These are phyloP conservation scores for Apostichopus leukothele DNA, from an alignment of 53 echinoderm and acorn worm species.

Conservation along the genomic window DNA sequence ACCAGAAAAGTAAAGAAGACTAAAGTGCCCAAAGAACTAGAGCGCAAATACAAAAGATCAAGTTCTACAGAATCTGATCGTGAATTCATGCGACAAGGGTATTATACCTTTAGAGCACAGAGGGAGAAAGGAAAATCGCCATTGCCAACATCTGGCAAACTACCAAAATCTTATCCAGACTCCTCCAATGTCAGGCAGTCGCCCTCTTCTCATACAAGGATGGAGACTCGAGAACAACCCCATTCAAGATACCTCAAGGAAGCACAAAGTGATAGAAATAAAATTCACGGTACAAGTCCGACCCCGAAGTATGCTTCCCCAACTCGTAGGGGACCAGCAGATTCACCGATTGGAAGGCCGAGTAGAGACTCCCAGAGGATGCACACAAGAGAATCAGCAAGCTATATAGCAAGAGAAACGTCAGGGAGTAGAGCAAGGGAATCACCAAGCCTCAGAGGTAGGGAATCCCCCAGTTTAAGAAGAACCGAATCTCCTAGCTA, in stretches of 20 bases:
- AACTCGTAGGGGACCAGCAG: conserved; percentile 14
- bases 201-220: background rate
- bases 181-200: conserved; percentile 8
- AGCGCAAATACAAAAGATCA: conserved; percentile 31
- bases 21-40: conserved; percentile 28
- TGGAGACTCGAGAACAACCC: conserved; percentile 7
- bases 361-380: background rate
- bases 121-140: conserved; percentile 35
- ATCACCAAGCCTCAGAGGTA: background rate
- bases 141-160: background rate
- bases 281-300: conserved; percentile 6
- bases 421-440: conserved; percentile 2
- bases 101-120: background rate
- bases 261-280: conserved; percentile 25
- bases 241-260: conserved; percentile 35
- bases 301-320: conserved; percentile 14
- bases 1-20: conserved; percentile 32
- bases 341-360: background rate
- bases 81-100: conserved; percentile 41
- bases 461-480: conserved; percentile 17
- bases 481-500: conserved; percentile 41
- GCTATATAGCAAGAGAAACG: conserved; percentile 13
- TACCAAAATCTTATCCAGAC: conserved; percentile 16
- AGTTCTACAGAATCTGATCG: conserved; percentile 45
- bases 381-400: conserved; percentile 21